Percentiles rank a stretch among this genome's conserved stretches.
Evolutionary conservation across 2,888 invertebrate genomes (phyloP).

Genomic region (Scrobipalpa costella): DNA sequence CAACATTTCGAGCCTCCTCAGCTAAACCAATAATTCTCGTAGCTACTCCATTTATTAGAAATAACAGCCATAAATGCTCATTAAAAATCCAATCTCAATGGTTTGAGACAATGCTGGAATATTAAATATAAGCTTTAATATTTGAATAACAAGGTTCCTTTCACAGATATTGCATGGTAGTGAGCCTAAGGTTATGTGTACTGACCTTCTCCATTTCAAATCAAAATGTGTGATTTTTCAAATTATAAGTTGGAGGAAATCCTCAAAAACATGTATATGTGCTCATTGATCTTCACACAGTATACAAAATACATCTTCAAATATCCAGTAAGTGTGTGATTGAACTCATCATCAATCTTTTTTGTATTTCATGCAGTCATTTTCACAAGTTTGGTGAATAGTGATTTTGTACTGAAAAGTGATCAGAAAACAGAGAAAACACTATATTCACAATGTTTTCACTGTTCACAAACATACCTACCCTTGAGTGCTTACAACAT

Average conservation of each 20-base stretch:
- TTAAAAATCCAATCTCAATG: conserved; percentile 75
- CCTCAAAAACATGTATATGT: conserved; percentile 49
- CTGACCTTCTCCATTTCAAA: conserved; percentile 70
- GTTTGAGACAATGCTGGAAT: conserved; percentile 78
- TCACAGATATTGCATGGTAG: conserved; percentile 65
- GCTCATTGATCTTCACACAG: conserved; percentile 45
- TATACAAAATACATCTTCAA: conserved; percentile 40
- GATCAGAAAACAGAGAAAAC: conserved; percentile 73
- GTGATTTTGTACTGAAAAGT: conserved; percentile 74
- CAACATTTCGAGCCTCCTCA: conserved; percentile 60
- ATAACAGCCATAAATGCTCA: conserved; percentile 73
- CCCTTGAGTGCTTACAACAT: conserved; percentile 42
- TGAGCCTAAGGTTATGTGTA: conserved; percentile 70
- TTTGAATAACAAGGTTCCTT: conserved; percentile 63
- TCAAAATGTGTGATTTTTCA: conserved; percentile 55
- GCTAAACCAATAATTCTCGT: conserved; percentile 68
- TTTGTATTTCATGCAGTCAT: conserved; percentile 50
- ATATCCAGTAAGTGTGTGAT: conserved; percentile 41
- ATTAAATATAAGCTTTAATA: conserved; percentile 80
- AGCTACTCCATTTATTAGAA: conserved; percentile 68
- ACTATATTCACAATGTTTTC: conserved; percentile 49
- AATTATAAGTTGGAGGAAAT: conserved; percentile 44
- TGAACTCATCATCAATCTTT: conserved; percentile 30
- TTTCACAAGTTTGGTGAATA: conserved; percentile 64
- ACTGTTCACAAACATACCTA: conserved; percentile 52